Percentiles rank a stretch among this genome's conserved stretches.
phyloP scores from a whole-genome alignment of 2,113 vertebrate species.

The Pelusios castaneus region DNA sequence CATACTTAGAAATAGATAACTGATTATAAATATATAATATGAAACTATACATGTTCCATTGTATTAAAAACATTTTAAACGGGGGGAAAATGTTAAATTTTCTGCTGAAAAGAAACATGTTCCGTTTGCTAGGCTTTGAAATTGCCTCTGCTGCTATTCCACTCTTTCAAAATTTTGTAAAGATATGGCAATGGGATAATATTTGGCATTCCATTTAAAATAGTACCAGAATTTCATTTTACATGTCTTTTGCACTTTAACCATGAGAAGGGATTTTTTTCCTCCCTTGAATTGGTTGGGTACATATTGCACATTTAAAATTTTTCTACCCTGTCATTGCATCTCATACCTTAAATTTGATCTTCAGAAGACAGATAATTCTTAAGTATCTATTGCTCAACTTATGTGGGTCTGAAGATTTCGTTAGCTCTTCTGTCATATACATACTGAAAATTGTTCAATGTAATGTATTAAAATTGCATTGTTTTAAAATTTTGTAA shows the following conservation, averaged over 20 bases:
- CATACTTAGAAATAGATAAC: not conserved
- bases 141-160: not conserved
- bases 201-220: not conserved
- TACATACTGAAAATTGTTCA: not conserved
- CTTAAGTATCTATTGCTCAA: not conserved
- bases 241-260: not conserved
- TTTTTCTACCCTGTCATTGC: not conserved
- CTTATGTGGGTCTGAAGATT: not conserved
- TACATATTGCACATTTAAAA: not conserved
- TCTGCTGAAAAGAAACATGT: not conserved
- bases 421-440: not conserved
- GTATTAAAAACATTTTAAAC: not conserved
- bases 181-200: not conserved
- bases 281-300: not conserved
- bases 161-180: not conserved
- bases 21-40: not conserved
- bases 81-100: not conserved
- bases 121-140: not conserved
- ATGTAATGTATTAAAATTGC: not conserved
- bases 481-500: not conserved
- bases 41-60: not conserved
- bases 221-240: not conserved
- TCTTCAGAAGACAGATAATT: not conserved
- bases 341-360: not conserved
- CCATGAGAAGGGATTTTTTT: not conserved